Base-by-base conservation (phyloP, 2,888 invertebrate genomes). In the Eledone cirrhosa region DNA sequence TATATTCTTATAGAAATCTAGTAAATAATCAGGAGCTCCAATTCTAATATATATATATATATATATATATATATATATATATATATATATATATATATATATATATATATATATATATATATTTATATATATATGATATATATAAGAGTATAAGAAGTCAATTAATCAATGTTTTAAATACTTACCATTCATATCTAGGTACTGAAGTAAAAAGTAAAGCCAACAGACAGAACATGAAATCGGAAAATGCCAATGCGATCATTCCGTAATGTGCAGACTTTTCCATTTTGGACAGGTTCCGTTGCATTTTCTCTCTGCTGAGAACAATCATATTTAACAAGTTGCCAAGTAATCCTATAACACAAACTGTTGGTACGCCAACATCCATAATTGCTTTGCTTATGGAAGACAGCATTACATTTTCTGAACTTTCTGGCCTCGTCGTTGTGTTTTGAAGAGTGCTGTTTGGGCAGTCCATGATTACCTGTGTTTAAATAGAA, bases 221-320 rank as follows among this genome's bases (percentile, higher is more conserved):
- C 78, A 87, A 80, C 27, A 88, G 80, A 80, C 90, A 90, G 80
- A 89, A 89, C 82, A 89, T 85, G 48, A 89, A 85, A 80, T 90
- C 90, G 2, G 89, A 89, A 7, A 89, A 84, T 11, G 90, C 89
- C 63, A 90, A 82, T 8, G 88, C 89, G 53, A 89, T 88, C 72
- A 90, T 82, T 24, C 89, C 89, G 67, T 87, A 85, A 80, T 89
- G 88, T 65, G 90, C 89, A 3, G 89, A 87, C 80, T 86, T 85
- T 83, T 89, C 89, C 88, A 89, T 89, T 81, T 86, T 87, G 48
- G 88, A 87, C 53, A 89, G 82, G 3, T 87, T 83, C 29, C 84
- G 80, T 77, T 88, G 85, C 27, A 87, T 84, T 78, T 88, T 87
- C 78, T 89, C 86, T 13, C 87, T 83, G 2, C 88, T 87, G 22